Percentiles rank a stretch among this genome's conserved stretches.
Evolutionary conservation across 92 coral and sea anemone species (phyloP).

Genomic region (Epizoanthus ramosus): DNA sequence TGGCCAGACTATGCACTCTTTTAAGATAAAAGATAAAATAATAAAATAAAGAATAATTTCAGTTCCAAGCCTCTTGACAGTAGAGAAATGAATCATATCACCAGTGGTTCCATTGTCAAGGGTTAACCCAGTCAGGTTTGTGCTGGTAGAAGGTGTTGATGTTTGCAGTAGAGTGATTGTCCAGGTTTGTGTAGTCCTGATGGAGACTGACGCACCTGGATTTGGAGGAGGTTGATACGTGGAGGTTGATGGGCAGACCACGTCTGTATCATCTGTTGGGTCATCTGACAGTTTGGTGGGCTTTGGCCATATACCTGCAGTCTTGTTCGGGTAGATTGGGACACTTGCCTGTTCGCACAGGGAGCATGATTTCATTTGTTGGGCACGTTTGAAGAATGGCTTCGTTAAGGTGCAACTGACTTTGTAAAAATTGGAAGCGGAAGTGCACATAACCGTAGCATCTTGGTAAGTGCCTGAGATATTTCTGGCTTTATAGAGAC

Average conservation of each 20-base stretch:
- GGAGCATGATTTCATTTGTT: background rate
- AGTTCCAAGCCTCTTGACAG: constrained; percentile 17
- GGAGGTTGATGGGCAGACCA: background rate
- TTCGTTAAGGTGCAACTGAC: background rate
- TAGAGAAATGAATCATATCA: constrained; percentile 23
- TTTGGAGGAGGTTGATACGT: background rate
- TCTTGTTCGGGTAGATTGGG: background rate
- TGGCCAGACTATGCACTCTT: constrained; percentile 22
- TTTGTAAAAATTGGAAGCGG: background rate
- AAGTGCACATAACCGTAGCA: background rate
- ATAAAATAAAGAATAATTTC: background rate
- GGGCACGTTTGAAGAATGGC: background rate
- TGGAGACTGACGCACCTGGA: constrained; percentile 29
- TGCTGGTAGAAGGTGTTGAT: constrained; percentile 3
- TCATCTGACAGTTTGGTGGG: background rate
- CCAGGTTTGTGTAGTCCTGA: background rate
- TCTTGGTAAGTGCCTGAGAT: too few relatives aligned
- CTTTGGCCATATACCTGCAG: background rate
- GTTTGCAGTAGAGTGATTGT: background rate
- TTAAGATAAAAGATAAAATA: too few relatives aligned
- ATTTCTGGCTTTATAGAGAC: background rate
- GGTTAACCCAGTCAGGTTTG: background rate
- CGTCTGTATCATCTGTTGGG: background rate
- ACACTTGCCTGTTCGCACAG: background rate
- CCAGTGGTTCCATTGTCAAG: constrained; percentile 35